Evolutionary conservation across 2,888 invertebrate species (phyloP), one percentile per base, ranked within the genome.

Genomic region (Zeuzera pyrina): DNA sequence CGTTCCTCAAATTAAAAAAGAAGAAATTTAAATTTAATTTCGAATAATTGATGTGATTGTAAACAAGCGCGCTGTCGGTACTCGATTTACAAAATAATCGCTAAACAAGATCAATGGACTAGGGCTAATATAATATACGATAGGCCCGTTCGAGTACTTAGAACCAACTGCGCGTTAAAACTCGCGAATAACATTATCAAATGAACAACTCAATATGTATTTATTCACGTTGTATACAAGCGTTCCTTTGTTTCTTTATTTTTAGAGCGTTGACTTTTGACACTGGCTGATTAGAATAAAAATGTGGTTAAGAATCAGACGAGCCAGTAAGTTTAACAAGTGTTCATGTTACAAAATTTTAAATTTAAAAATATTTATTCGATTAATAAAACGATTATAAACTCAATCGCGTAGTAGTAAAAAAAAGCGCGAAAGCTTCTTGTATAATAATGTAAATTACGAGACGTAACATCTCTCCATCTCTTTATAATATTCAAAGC

Each of bases 181-280:
- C 19, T 19, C 6, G 24, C 2, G 11, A 24, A 10, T 2, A 24
- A 24, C 8, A 11, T n/a, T 2, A 10, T 24, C 24, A 24, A 6
- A 6, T 8, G 8, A 11, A 24, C 24, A n/a, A 1, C 24, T 24
- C 50, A 47, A 35, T 57, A 67, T 70, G 60, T 62, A 70, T 64
- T 61, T 69, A 72, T 69, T 66, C 66, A 45, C 39, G 35, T 37
- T 45, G 42, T 48, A 49, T 58, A 42, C 42, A 40, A 36, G 45
- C 41, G 43, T 38, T 56, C 48, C 71, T 74, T 72, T 73, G 69
- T 73, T 69, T 63, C 57, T 57, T n/a, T n/a, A n/a, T 49, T 54
- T 61, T 50, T 61, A 55, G 68, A 62, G 39, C 71, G 51, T 57
- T 70, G 70, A 67, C 68, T 58, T 62, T 55, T 66, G 63, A 61